Evolutionary conservation across 1,140 invertebrate species (phyloP), one percentile per base, ranked within the genome.

Genomic region (Eupristina koningsbergeri): DNA sequence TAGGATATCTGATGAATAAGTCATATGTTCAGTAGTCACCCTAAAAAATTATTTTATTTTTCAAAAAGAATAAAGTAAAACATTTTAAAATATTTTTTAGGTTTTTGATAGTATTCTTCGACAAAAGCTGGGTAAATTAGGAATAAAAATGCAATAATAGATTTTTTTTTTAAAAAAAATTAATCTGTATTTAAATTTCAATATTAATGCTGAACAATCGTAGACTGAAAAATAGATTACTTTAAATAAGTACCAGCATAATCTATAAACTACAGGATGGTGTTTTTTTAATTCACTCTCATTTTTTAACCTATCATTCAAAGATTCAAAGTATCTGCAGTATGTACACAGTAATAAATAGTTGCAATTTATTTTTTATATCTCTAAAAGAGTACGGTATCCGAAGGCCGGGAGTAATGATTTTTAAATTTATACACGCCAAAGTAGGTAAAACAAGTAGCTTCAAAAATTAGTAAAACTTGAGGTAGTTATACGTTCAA

Each of bases 1-100:
- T 34, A 11, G 78, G 22, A 9, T 29, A 31, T 61, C 19, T 71
- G 78, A 80, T 80, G 67, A 81, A 73, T 73, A 73, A 73, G 34
- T 45, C 39, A 73, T 58, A 19, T 3, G 34, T 76, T 19, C 9
- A 26, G 29, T 58, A 36, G 15, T 7, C 36, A n/a, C 11, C 11
- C 17, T 29, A 53, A 34, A 11, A 8, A 47, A 53, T n/a, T n/a
- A 29, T 22, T 58, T 19, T 31, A 31, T 15, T 39, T 76, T 76
- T 1, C n/a, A 11, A 75, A 75, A 45, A 75, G 50, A 17, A 31
- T 34, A 58, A 7, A 6, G 0, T 19, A 9, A 6, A 31, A 29
- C 15, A 67, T 41, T 2, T 71, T 26, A 75, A 47, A 41, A 45
- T 41, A 71, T 22, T 71, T 7, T 41, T 6, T n/a, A 5, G 9